phyloP scores from a whole-genome alignment of 2,888 invertebrate genomes.

The Volucella bombylans region DNA sequence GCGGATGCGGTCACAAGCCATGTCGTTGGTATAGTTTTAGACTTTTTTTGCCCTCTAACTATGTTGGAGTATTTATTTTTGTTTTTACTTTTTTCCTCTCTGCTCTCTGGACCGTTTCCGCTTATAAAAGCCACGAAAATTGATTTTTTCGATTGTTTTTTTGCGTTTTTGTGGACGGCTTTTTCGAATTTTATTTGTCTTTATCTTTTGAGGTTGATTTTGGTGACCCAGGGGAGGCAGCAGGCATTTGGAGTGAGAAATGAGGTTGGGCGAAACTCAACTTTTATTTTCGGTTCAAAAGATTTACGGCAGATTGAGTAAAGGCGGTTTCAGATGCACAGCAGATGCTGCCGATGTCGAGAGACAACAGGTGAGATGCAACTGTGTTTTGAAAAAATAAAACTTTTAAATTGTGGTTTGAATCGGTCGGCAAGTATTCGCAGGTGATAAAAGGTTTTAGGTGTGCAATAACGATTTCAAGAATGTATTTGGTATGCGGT shows the following conservation, averaged over 20 bases:
- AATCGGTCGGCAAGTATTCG: no score
- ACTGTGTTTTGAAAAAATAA: not conserved
- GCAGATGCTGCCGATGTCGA: slow-evolving; percentile 43
- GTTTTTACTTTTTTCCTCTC: slow-evolving; percentile 10
- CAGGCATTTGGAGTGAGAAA: slow-evolving; percentile 2
- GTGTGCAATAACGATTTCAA: no score
- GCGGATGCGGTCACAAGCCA: slow-evolving; percentile 67
- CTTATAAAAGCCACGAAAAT: slow-evolving; percentile 53
- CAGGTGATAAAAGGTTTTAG: no score
- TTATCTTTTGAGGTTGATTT: slow-evolving; percentile 20
- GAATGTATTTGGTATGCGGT: no score
- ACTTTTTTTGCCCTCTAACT: no score
- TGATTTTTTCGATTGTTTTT: slow-evolving; percentile 28
- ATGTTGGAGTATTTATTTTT: not conserved
- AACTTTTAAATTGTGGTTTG: not conserved
- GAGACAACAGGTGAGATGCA: slow-evolving; percentile 33
- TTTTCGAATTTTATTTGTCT: slow-evolving; percentile 48
- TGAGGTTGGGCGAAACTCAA: slow-evolving; percentile 2
- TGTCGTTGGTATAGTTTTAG: slow-evolving; percentile 36
- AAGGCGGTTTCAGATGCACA: slow-evolving; percentile 25
- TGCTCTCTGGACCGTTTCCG: slow-evolving; percentile 55
- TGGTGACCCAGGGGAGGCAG: not conserved
- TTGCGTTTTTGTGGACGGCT: slow-evolving; percentile 18
- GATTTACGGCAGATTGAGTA: slow-evolving; percentile 30
- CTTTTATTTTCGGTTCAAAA: not conserved